Evolutionary conservation across 2,888 invertebrate species (phyloP).

Genomic region (Nemotelus pantherinus): DNA sequence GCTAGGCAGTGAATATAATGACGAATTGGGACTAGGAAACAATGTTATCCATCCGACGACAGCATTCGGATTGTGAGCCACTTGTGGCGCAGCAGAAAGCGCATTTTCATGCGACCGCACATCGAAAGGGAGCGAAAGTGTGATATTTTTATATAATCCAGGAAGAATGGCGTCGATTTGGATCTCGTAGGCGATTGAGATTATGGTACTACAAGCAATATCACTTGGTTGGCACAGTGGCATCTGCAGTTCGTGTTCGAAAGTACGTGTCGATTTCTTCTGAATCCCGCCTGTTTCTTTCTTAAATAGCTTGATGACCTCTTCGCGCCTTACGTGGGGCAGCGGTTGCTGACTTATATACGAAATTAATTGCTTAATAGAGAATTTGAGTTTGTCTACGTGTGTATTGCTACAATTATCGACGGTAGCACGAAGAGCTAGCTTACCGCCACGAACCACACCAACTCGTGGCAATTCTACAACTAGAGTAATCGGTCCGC

Average conservation of each 20-base stretch:
- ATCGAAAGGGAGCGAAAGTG: conserved; percentile 59
- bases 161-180: conserved; percentile 63
- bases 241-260: conserved; percentile 62
- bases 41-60: conserved; percentile 51
- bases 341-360: conserved; percentile 61
- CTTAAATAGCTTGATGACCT: conserved; percentile 59
- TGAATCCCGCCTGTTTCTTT: conserved; percentile 64
- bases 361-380: conserved; percentile 58
- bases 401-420: conserved; percentile 62
- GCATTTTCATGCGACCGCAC: conserved; percentile 57
- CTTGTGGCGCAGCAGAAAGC: conserved; percentile 51
- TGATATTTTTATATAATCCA: conserved; percentile 63
- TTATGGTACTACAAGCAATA: conserved; percentile 57
- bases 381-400: conserved; percentile 63
- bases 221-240: conserved; percentile 62
- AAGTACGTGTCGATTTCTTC: conserved; percentile 62
- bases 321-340: conserved; percentile 57
- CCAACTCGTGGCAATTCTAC: conserved; percentile 60
- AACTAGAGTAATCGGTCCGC: conserved; percentile 61
- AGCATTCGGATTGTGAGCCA: conserved; percentile 43
- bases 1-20: conserved; percentile 53
- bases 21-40: conserved; percentile 59
- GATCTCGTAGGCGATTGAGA: conserved; percentile 60
- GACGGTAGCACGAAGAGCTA: conserved; percentile 61
- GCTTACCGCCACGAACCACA: conserved; percentile 60